Conservation (phyloP, 2,797 vertebrate genomes). For the Gephyroberyx darwinii region DNA sequence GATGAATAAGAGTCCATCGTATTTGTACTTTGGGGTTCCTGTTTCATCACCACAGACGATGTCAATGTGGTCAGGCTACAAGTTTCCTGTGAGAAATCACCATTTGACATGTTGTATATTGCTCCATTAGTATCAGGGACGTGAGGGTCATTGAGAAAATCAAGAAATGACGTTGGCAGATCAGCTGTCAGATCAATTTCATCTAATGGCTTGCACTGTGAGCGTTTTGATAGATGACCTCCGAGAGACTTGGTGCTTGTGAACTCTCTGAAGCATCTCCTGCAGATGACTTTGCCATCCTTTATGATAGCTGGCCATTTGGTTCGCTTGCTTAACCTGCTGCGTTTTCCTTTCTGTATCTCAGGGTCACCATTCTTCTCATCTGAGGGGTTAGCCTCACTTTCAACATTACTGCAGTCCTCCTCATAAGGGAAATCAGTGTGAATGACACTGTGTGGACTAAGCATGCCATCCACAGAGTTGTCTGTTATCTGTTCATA, state of each 20-base stretch:
- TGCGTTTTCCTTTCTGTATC: slow-evolving; percentile 76
- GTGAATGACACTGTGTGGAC: slow-evolving; percentile 64
- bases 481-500: slow-evolving; percentile 78
- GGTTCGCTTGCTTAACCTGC: slow-evolving; percentile 91
- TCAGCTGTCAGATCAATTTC: slow-evolving; percentile 92
- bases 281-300: slow-evolving; percentile 98
- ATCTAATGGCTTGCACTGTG: slow-evolving; percentile 94
- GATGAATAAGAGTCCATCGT: slow-evolving; percentile 64
- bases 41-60: slow-evolving; percentile 69
- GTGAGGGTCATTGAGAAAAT: slow-evolving; percentile 95
- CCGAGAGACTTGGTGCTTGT: slow-evolving; percentile 97
- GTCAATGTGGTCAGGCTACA: slow-evolving; percentile 71
- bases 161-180: slow-evolving; percentile 91
- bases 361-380: slow-evolving; percentile 72
- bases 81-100: slow-evolving; percentile 77
- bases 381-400: slow-evolving; percentile 65
- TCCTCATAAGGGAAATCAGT: slow-evolving; percentile 76
- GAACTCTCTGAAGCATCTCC: slow-evolving; percentile 97
- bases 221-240: slow-evolving; percentile 96
- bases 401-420: slow-evolving; percentile 66
- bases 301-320: slow-evolving; percentile 99
- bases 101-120: slow-evolving; percentile 71
- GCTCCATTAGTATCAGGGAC: slow-evolving; percentile 82
- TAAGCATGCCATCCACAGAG: slow-evolving; percentile 69
- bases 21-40: slow-evolving; percentile 76